Percentiles rank a stretch among this genome's conserved stretches.
Conservation (phyloP, 1,140 invertebrate genomes). For the Belonocnema kinseyi region DNA sequence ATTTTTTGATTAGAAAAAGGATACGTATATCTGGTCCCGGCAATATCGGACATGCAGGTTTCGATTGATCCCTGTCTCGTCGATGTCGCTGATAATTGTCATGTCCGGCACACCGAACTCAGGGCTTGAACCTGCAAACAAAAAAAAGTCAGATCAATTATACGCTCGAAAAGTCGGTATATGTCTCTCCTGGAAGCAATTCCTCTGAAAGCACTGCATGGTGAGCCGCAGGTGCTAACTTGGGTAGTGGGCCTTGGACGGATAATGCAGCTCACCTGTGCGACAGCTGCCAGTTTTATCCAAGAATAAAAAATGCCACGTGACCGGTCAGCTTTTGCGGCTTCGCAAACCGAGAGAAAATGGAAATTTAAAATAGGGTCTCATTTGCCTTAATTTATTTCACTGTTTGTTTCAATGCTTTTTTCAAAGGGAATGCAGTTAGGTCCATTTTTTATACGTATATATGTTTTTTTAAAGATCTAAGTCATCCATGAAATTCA, state of each 20-base stretch:
- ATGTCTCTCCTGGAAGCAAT: background rate
- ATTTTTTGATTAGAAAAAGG: constrained; percentile 77
- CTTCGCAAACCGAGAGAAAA: background rate
- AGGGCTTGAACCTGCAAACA: constrained; percentile 77
- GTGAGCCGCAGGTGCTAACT: constrained; percentile 22
- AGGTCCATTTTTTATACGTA: too few species aligned
- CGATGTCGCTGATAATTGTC: constrained; percentile 95
- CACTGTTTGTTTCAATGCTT: too few species aligned
- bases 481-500: too few species aligned
- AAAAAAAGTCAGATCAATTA: constrained; percentile 51
- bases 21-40: constrained; percentile 94
- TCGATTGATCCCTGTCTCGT: constrained; percentile 92
- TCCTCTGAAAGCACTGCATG: constrained; percentile 15
- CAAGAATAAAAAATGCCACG: constrained; percentile 17
- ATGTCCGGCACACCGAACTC: constrained; percentile 89
- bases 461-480: too few species aligned
- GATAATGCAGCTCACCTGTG: constrained; percentile 22
- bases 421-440: too few species aligned
- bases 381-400: too few species aligned
- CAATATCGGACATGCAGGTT: constrained; percentile 91
- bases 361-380: background rate
- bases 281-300: constrained; percentile 26
- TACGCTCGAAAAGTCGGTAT: background rate
- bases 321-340: constrained; percentile 20
- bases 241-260: constrained; percentile 1